Conservation (phyloP, 2,888 invertebrate species). For the Flexamia atlantica region DNA sequence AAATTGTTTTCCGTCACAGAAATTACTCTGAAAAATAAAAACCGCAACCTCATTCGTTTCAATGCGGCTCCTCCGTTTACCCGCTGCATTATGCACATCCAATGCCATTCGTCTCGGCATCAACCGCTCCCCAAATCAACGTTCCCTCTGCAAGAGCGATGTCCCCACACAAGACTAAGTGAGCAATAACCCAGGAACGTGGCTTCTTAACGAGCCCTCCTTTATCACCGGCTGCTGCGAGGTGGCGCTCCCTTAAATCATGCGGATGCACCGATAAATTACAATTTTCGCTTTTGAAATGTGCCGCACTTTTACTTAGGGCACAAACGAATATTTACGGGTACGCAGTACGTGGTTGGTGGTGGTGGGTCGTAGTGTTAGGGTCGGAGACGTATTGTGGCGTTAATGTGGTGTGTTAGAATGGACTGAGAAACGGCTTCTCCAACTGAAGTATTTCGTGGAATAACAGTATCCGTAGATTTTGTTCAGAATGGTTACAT, state of each 20-base stretch:
- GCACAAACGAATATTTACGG: neutral
- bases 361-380: no score
- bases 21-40: neutral
- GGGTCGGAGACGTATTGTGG: no score
- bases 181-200: constrained; percentile 42
- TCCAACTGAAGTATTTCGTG: no score
- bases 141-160: neutral
- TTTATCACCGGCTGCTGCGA: constrained; percentile 28
- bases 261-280: constrained; percentile 14
- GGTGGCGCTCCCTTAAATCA: constrained; percentile 1
- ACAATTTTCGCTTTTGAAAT: neutral
- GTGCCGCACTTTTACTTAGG: constrained; percentile 11
- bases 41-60: neutral
- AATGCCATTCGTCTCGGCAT: neutral
- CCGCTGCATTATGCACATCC: neutral
- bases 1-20: no score
- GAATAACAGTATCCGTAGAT: no score
- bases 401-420: no score
- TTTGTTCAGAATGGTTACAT: no score
- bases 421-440: no score
- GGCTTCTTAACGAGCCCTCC: constrained; percentile 16
- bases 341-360: no score
- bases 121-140: neutral
- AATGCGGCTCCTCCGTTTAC: neutral
- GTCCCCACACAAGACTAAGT: constrained; percentile 29